A percentile compares a stretch with the other conserved stretches of the same genome.
Conservation (phyloP, 2,113 vertebrate species). For the Artemisiospiza belli region DNA sequence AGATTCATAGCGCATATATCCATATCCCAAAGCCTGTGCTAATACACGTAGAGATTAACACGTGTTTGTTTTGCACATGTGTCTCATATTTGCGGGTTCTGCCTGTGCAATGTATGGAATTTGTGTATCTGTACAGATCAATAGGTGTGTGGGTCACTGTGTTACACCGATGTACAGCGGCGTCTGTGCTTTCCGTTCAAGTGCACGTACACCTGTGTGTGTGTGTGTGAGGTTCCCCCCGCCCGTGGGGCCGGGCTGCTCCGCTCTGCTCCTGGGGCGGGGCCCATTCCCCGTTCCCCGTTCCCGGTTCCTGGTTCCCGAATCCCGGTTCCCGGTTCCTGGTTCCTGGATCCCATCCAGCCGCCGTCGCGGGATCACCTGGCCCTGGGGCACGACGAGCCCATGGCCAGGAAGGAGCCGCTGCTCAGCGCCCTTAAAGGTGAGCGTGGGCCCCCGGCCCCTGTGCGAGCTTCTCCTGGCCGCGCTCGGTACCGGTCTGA, state of each 20-base stretch:
- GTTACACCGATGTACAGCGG: fast-evolving
- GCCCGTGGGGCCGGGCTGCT: not conserved
- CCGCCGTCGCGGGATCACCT: not conserved
- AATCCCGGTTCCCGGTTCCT: fast-evolving
- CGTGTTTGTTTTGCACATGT: fast-evolving
- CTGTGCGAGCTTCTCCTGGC: not conserved
- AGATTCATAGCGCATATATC: not conserved
- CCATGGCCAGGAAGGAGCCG: constrained; percentile 82
- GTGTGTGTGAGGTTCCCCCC: not conserved
- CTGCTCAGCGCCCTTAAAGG: constrained; percentile 83
- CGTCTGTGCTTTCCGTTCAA: fast-evolving
- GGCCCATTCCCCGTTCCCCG: not conserved
- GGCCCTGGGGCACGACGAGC: not conserved
- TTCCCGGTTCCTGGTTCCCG: not conserved
- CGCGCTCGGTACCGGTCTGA: not conserved
- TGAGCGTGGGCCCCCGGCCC: not conserved
- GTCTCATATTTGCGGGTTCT: fast-evolving
- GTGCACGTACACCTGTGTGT: not conserved
- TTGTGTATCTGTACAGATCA: fast-evolving
- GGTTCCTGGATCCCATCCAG: not conserved
- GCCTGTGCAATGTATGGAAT: not conserved
- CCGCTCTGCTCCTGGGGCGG: not conserved
- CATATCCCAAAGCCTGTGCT: not conserved
- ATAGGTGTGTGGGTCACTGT: fast-evolving
- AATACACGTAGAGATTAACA: fast-evolving